Evolutionary conservation across 2,113 vertebrate species (phyloP).

Genomic region (Pardalotus punctatus): DNA sequence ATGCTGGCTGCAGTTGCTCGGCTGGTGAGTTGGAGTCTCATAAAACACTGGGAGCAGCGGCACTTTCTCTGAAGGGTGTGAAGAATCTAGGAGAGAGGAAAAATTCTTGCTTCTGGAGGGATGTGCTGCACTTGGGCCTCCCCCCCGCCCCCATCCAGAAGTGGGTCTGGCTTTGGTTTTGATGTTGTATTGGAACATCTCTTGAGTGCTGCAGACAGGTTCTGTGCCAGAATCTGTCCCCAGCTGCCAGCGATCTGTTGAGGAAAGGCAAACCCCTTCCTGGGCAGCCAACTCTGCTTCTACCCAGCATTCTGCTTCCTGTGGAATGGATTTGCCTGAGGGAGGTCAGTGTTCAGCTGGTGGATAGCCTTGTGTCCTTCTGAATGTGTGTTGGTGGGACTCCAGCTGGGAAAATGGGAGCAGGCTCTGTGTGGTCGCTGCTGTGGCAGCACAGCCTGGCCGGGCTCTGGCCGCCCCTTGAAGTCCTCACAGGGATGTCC

Average conservation of each 20-base stretch:
- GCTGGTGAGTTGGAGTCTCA: constrained; percentile 20
- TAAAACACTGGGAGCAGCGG: background rate
- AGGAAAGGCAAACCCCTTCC: background rate
- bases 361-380: background rate
- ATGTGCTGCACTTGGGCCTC: background rate
- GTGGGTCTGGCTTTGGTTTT: background rate
- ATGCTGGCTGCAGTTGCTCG: constrained; percentile 3
- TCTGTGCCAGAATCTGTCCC: background rate
- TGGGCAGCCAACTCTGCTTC: background rate
- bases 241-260: background rate
- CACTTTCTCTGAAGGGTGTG: constrained; percentile 11
- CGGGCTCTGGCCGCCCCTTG: background rate
- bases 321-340: background rate
- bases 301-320: background rate
- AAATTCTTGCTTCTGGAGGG: background rate
- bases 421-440: accelerated
- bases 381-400: background rate
- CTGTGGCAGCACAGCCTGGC: background rate
- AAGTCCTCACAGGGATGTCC: accelerated
- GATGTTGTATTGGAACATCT: background rate
- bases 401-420: background rate
- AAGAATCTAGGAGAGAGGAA: background rate
- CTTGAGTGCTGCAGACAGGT: background rate
- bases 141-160: background rate
- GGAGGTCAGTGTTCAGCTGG: background rate